Base-by-base conservation (phyloP, 2,797 vertebrate species). In the Mus minutoides region DNA sequence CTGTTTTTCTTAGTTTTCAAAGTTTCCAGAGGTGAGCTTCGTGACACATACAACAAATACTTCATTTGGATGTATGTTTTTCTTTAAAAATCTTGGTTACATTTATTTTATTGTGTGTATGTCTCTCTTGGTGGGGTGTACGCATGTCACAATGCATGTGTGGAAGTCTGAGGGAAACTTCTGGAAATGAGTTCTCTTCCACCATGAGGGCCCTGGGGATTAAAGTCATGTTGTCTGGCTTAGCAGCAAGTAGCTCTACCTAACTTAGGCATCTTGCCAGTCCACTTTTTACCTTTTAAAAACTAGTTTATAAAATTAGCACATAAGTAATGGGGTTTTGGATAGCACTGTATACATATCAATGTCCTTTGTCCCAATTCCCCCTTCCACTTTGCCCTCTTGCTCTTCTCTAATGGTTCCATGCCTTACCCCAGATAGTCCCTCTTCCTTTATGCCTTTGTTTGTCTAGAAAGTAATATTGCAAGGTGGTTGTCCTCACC, bases 11-110 rank as follows among this genome's bases (percentile, higher is more conserved):
- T 92, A 73, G 2, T 73, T 14, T 37, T 62, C 43, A 22, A 60
- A 43, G 21, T 94, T 83, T 88, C 43, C 14, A 91, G n/a, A 87
- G 34, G 62, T 92, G 71, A 93, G 29, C 71, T 87, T 91, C 54
- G 29, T 84, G 16, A 93, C 64, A 91, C 78, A 60, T 34, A 40
- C 31, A 19, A 58, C 40, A 19, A 73, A 46, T 2, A 26, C 43
- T 80, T 76, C 56, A 62, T 64, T 31, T 19, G 31, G 17, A 22
- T 21, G 29, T 6, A 43, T 4, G 21, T 31, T 37, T 46, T 46
- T 40, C 26, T 60, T 84, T 84, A 12, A 31, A 31, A 31, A 6
- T 22, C 31, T 46, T 84, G 40, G 17, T 46, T 84, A 46, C 16
- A 31, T 62, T 60, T 64, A 19, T 34, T 46, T 31, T 46, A 19